Percentiles rank a stretch among this genome's conserved stretches.
phyloP scores from a whole-genome alignment of 1,140 invertebrate genomes.

The Antheraea mylitta region DNA sequence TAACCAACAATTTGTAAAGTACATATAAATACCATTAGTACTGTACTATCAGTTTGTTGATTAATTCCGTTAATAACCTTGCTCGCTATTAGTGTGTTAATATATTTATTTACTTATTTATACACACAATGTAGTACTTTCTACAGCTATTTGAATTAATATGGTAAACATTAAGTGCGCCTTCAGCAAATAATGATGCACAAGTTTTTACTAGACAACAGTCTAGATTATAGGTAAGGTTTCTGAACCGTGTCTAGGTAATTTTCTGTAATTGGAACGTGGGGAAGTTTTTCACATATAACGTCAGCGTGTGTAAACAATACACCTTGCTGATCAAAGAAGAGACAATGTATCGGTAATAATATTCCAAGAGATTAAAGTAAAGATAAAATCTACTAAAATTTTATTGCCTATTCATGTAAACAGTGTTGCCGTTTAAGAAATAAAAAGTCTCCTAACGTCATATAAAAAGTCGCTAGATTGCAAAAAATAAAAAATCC shows the following conservation, averaged over 20 bases:
- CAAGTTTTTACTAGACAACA: not conserved
- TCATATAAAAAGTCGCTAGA: no score
- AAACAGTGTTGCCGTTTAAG: no score
- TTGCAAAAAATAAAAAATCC: no score
- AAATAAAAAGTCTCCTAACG: no score
- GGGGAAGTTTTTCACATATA: constrained; percentile 19
- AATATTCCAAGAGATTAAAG: not conserved
- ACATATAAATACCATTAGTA: not conserved
- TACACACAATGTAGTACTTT: not conserved
- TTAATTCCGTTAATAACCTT: not conserved
- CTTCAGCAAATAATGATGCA: not conserved
- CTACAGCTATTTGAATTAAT: not conserved
- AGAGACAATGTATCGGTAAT: not conserved
- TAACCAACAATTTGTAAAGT: not conserved
- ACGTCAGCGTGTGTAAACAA: not conserved
- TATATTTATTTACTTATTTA: not conserved
- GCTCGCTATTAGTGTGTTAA: not conserved
- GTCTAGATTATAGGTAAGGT: not conserved
- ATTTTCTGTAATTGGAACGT: constrained; percentile 22
- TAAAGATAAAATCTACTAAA: not conserved
- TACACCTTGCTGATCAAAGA: not conserved
- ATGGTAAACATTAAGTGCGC: not conserved
- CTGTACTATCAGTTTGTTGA: not conserved
- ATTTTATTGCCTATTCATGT: no score
- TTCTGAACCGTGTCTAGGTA: constrained; percentile 13